These are phyloP conservation scores for Ennomos fuscantarius DNA, from an alignment of 2,888 invertebrate species.

Conservation along the genomic window DNA sequence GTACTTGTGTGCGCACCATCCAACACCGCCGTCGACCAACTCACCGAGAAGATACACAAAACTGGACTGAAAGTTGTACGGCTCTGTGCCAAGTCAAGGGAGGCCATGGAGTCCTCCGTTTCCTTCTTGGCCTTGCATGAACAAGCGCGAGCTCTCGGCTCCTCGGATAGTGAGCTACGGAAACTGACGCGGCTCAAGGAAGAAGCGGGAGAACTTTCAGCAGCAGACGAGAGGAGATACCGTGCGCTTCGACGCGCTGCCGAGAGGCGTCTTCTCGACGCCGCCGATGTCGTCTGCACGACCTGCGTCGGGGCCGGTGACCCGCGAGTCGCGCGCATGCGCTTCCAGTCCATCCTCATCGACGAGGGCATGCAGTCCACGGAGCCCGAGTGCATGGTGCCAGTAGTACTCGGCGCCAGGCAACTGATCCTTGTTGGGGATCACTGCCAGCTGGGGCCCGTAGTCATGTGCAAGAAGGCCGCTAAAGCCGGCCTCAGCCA, in stretches of 20 bases:
- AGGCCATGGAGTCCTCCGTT: slow-evolving; percentile 99
- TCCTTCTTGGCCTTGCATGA: slow-evolving; percentile 98
- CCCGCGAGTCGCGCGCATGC: slow-evolving; percentile 95
- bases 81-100: slow-evolving; percentile 98
- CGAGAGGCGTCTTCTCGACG: slow-evolving; percentile 95
- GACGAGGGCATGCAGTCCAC: slow-evolving; percentile 99
- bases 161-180: slow-evolving; percentile 94
- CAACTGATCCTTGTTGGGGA: slow-evolving; percentile 99
- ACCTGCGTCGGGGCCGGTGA: slow-evolving; percentile 99
- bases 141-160: slow-evolving; percentile 97
- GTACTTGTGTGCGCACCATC: slow-evolving; percentile 99
- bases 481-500: slow-evolving; percentile 98
- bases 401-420: slow-evolving; percentile 98
- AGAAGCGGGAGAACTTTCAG: slow-evolving; percentile 98
- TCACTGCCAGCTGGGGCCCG: slow-evolving; percentile 99
- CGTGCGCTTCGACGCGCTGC: slow-evolving; percentile 95
- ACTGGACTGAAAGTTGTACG: slow-evolving; percentile 97
- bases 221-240: slow-evolving; percentile 97
- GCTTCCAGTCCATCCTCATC: slow-evolving; percentile 98
- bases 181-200: slow-evolving; percentile 98
- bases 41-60: slow-evolving; percentile 99
- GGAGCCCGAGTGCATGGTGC: slow-evolving; percentile 99
- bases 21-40: slow-evolving; percentile 99
- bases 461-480: slow-evolving; percentile 99
- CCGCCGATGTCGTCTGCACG: slow-evolving; percentile 99